phyloP scores from a whole-genome alignment of 2,113 vertebrate species.

The Chlorodrepanis virens region DNA sequence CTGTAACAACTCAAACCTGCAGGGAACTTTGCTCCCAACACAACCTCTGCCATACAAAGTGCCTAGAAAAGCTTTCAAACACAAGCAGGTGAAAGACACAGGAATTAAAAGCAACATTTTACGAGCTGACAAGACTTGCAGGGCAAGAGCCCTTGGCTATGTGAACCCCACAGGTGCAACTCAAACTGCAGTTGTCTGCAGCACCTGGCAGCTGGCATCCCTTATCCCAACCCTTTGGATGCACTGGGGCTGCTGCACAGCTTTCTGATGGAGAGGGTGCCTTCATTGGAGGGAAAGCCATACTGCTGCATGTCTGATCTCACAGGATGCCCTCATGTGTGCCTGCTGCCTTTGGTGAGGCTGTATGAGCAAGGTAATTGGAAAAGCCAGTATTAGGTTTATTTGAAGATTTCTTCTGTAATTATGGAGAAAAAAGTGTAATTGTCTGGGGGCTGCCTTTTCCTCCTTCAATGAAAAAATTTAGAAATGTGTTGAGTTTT shows the following conservation, averaged over 20 bases:
- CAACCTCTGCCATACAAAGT: not conserved
- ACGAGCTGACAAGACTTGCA: not conserved
- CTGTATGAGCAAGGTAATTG: not conserved
- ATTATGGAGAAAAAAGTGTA: not conserved
- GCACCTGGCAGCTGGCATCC: not conserved
- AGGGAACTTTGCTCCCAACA: not conserved
- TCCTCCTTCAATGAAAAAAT: not conserved
- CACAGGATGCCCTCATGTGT: accelerated
- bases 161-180: not conserved
- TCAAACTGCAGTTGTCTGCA: not conserved
- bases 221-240: accelerated
- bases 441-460: not conserved
- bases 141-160: not conserved
- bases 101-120: not conserved
- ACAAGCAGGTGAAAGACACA: not conserved
- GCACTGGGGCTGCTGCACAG: not conserved
- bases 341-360: accelerated
- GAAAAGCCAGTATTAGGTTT: accelerated
- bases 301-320: not conserved
- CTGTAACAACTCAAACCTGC: not conserved
- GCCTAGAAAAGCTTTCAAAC: not conserved
- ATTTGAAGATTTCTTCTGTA: not conserved
- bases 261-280: accelerated
- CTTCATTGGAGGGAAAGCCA: not conserved
- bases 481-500: not conserved